Percentiles rank a stretch among this genome's conserved stretches.
Conservation (phyloP, 1,140 invertebrate genomes). For the Pachypsylla venusta region DNA sequence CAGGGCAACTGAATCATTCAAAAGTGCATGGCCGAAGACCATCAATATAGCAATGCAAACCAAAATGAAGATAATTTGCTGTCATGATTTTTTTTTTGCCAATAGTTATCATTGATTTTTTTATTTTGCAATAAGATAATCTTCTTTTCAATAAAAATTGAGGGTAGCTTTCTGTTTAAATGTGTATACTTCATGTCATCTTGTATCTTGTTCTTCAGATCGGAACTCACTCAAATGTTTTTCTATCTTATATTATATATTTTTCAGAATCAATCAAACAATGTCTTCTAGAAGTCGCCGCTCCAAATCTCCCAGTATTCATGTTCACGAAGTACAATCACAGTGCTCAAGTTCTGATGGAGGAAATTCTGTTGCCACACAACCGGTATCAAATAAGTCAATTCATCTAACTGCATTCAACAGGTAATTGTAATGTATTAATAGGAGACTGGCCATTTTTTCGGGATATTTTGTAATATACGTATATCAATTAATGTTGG, state of each 20-base stretch:
- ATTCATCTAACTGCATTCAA: constrained; percentile 5
- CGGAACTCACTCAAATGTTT: not conserved
- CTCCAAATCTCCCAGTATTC: not conserved
- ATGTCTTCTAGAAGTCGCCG: not conserved
- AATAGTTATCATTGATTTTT: too few relatives aligned
- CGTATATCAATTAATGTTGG: not conserved
- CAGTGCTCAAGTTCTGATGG: constrained; percentile 4
- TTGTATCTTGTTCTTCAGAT: too few relatives aligned
- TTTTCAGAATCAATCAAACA: not conserved
- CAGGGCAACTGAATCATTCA: too few relatives aligned
- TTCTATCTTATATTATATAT: not conserved
- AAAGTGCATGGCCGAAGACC: too few relatives aligned
- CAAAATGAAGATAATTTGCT: too few relatives aligned
- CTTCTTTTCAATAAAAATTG: too few relatives aligned
- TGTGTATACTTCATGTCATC: too few relatives aligned
- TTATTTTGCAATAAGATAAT: too few relatives aligned
- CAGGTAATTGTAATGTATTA: not conserved
- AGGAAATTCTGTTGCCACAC: not conserved
- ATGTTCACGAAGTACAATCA: not conserved
- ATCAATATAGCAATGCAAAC: too few relatives aligned
- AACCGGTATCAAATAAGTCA: not conserved
- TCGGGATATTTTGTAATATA: not conserved
- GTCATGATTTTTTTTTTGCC: too few relatives aligned
- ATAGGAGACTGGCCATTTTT: not conserved
- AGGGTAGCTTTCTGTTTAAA: too few relatives aligned